Percentiles rank a stretch among this genome's conserved stretches.
These are phyloP conservation scores for Ctenodactylus gundi DNA, from an alignment of 2,113 vertebrate species.

Conservation along the genomic window DNA sequence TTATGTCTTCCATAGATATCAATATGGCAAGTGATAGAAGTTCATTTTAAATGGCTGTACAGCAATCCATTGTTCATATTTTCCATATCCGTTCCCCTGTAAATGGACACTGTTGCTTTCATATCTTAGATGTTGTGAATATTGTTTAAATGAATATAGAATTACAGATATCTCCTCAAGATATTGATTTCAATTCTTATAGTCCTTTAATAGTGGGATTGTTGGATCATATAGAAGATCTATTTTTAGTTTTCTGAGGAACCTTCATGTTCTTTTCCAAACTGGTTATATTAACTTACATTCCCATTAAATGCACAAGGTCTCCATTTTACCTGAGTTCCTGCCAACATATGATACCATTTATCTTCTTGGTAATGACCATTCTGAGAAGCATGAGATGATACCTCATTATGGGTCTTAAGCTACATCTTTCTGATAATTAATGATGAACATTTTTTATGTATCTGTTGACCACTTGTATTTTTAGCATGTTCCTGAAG, in stretches of 20 bases:
- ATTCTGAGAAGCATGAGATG: not conserved
- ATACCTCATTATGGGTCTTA: not conserved
- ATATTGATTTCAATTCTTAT: not conserved
- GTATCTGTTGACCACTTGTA: not conserved
- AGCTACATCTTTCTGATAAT: not conserved
- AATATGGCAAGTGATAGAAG: not conserved
- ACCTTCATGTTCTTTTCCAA: not conserved
- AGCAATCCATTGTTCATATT: not conserved
- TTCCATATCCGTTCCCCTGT: not conserved
- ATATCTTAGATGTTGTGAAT: not conserved
- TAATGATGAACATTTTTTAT: not conserved
- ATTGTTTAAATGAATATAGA: not conserved
- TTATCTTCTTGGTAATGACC: not conserved
- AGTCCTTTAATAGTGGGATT: not conserved
- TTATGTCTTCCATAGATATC: not conserved
- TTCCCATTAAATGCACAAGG: not conserved
- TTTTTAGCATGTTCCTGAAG: not conserved
- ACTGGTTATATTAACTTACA: not conserved
- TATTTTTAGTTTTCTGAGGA: not conserved
- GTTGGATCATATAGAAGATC: not conserved
- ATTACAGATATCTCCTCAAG: not conserved
- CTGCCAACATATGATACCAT: not conserved
- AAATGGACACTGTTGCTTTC: not conserved
- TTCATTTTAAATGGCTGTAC: not conserved
- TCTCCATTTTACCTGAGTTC: not conserved